Evolutionary conservation across 2,888 invertebrate species (phyloP).

Genomic region (Dicranocentrus wangi): DNA sequence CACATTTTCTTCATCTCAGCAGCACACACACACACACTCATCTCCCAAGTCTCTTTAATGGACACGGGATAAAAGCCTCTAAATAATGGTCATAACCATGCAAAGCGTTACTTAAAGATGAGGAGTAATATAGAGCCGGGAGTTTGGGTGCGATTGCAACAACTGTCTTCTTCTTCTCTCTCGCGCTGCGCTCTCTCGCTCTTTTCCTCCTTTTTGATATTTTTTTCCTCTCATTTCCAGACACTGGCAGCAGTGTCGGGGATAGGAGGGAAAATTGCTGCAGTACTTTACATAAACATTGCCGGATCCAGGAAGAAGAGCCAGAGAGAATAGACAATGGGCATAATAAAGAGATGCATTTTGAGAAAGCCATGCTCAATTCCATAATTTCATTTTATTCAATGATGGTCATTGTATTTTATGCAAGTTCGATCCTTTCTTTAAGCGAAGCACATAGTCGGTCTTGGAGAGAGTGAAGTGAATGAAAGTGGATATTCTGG

Average conservation of each 20-base stretch:
- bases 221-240: not conserved
- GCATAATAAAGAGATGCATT: conserved; percentile 56
- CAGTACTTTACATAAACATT: conserved; percentile 33
- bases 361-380: conserved; percentile 18
- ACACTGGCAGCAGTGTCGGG: too few species aligned
- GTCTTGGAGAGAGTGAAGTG: not conserved
- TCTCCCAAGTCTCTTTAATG: conserved; percentile 37
- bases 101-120: conserved; percentile 67
- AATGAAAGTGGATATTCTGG: not conserved
- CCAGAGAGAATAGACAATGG: conserved; percentile 24
- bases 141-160: not conserved
- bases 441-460: not conserved
- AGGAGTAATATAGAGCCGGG: conserved; percentile 50
- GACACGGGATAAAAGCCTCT: conserved; percentile 57
- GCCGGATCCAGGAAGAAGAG: conserved; percentile 7
- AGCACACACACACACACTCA: not conserved
- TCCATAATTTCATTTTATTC: conserved; percentile 69
- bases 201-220: conserved; percentile 17
- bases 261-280: not conserved
- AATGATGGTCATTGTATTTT: conserved; percentile 68
- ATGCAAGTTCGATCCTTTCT: conserved; percentile 33
- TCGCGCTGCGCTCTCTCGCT: conserved; percentile 1
- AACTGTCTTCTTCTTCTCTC: conserved; percentile 9
- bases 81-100: conserved; percentile 70
- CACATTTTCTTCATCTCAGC: too few species aligned